Evolutionary conservation across 1,140 invertebrate species (phyloP), one percentile per base, ranked within the genome.

Genomic region (Bombus superbus): DNA sequence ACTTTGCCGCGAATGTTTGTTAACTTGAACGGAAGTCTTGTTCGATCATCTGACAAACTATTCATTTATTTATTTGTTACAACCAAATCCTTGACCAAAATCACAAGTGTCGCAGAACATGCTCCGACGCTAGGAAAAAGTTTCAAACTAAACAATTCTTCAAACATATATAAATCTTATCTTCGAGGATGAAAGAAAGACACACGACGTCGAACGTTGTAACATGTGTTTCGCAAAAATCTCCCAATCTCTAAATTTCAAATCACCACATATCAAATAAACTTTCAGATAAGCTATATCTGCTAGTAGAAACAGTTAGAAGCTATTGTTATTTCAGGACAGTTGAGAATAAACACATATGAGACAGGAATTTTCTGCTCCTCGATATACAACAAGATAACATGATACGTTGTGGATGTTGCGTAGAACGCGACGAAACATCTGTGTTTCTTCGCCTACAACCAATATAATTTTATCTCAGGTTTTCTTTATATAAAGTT

Each of bases 271-370:
- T 38, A 28, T 66, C 59, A 85, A 85, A 87, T 85, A 87, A 87
- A 87, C 77, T 28, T 18, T 59, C 13, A n/a, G 69, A 85, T 87
- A 79, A 85, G 59, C n/a, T 74, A 28, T 59, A 40, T 59, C 38
- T 74, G 66, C 38, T 35, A 15, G 32, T 22, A n/a, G 44, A 80
- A 76, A 71, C 35, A 38, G 53, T 79, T 77, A 69, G 35, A 68
- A 57, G 64, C 35, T 80, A 66, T 71, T 87, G 77, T 88, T 88
- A 57, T 84, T 87, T 86, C 76, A 88, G 87, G 87, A 81, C 66
- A 62, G 53, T 42, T 76, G 22, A 62, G 57, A 57, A 66, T 81
- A 75, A 85, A 86, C 64, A 73, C 59, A 57, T 76, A 62, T 47
- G 53, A 44, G 53, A 83, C 72, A 71, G 28, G 42, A 40, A 85